Percentiles rank a stretch among this genome's conserved stretches.
phyloP scores from a whole-genome alignment of 1,140 invertebrate species.

The Homarus americanus region DNA sequence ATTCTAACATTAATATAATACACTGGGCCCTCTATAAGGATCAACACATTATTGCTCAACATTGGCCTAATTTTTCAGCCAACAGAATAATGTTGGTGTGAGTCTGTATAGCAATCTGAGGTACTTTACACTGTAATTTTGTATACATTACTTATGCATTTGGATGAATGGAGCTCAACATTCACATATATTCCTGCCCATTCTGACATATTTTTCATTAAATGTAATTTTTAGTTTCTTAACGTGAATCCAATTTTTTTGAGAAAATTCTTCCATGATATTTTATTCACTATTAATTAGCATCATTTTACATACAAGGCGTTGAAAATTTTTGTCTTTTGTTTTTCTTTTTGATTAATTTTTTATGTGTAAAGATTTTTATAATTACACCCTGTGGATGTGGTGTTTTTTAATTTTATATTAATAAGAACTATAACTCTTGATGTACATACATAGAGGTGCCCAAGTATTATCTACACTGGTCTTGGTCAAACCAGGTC shows the following conservation, averaged over 20 bases:
- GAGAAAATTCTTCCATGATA: background rate
- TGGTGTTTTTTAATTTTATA: no score
- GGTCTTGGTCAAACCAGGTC: conserved; percentile 17
- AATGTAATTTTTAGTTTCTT: background rate
- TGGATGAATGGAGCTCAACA: background rate
- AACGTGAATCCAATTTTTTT: background rate
- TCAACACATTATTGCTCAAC: background rate
- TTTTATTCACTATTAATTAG: background rate
- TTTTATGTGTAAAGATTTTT: no score
- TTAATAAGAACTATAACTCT: no score
- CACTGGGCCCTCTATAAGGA: conserved; percentile 47
- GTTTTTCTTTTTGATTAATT: no score
- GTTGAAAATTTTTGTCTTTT: no score
- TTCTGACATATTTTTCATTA: background rate
- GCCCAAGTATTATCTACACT: conserved; percentile 58
- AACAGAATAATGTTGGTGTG: no score
- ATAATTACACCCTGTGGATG: no score
- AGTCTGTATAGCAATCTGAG: background rate
- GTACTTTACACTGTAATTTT: background rate
- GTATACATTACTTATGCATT: background rate
- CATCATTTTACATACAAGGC: background rate
- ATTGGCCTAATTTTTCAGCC: no score
- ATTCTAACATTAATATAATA: conserved; percentile 49
- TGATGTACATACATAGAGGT: conserved; percentile 20
- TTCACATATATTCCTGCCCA: background rate